Evolutionary conservation across 2,113 vertebrate species (phyloP), one percentile per base, ranked within the genome.

Genomic region (Elachura formosa): DNA sequence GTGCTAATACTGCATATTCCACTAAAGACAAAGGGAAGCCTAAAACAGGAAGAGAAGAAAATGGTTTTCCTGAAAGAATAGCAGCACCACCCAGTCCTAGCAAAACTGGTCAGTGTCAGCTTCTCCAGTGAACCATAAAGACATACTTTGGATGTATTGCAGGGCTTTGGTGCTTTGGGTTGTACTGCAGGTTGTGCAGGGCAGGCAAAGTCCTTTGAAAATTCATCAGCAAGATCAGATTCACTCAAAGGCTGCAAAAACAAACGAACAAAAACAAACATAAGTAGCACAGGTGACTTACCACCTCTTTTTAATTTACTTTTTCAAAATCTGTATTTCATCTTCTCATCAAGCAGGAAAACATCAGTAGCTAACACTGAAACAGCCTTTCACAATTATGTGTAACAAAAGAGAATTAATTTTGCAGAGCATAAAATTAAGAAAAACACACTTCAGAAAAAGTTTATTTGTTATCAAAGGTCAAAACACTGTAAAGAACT

Each of bases 181-280:
- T 95, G 69, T 43, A 54, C 69, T 64, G 61, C 59, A 64, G 94
- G 90, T 77, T 91, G 40, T 31, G 73, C 68, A 41, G 90, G 71
- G 48, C 4, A n/a, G 43, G 71, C 66, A 66, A 98, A 98, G 46
- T 97, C 97, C 87, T 97, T 97, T 11, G 97, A 97, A 90, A 98
- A 97, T 58, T 97, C 97, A 84, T 97, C 98, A 48, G 87, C 64
- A 55, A 98, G 96, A 55, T 98, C 97, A 43, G 92, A 93, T 68
- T 98, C 98, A 56, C 94, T 98, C 86, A 96, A 59, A 81, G 77
- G 72, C 98, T 98, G 90, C 12, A 93, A 77, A 31, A 59, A 64
- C 49, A 26, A 26, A 14, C 9, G 16, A 28, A 18, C 15, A 23
- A 33, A 92, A 71, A 40, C 45, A 31, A 94, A 13, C 19, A 25